Base-by-base conservation (phyloP, 35 echinoderm and acorn worm genomes). In the Patiria miniata region DNA sequence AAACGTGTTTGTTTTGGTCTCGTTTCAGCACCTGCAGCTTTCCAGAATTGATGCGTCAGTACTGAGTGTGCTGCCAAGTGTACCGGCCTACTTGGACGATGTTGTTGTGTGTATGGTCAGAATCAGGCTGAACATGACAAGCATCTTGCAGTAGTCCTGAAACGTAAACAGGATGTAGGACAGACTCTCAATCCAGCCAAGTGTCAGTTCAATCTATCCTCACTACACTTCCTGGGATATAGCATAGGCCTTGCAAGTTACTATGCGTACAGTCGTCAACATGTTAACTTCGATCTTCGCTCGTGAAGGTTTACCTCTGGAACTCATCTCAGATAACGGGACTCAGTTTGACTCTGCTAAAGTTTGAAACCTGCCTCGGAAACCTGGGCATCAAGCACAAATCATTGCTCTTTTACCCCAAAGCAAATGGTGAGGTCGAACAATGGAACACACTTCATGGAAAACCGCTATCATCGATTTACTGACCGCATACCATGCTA, bases 161-260 rank as follows among this genome's bases (percentile, higher is more conserved):
- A 40, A 28, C 54, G 54, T 61, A 32, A 80, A 33, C 50, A 40
- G 22, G 40, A 91, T 6, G 38, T 68, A 78, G 84, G 85, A 9
- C 40, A 91, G 51, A 84, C 7, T 30, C 83, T 87, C 10, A 91
- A 91, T 69, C 10, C 33, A 2, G 65, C 37, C 22, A 95, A 91
- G 37, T 95, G 89, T 76, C 53, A 88, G n/a, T 91, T 95, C 40
- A 60, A 79, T 42, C 38, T 88, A 32, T 29, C 26, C 33, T 8
- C 78, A 36, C 34, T 95, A 44, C 22, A n/a, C 59, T 82, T 81
- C 40, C 51, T 87, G 23, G 88, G 88, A 53, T 77, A 95, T 52
- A 73, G 9, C 23, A 51, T 93, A 3, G 51, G 76, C 57, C 8
- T 42, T 60, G 1, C 40, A 88, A 38, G 77, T 93, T 17, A 93